Conservation (phyloP, 2,888 invertebrate genomes). For the Galerucella nymphaeae region DNA sequence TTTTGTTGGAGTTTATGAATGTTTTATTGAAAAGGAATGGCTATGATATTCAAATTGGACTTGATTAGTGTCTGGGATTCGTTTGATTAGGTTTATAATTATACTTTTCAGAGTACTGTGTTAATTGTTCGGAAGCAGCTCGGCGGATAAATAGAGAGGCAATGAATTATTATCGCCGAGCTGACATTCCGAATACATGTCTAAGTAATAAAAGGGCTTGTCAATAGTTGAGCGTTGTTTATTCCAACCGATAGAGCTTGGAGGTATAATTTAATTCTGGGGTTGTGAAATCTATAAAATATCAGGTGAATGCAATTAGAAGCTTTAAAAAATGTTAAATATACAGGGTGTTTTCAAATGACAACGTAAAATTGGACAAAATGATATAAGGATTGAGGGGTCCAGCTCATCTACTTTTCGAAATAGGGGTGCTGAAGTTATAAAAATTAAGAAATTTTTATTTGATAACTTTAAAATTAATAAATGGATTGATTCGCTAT, state of each 20-base stretch:
- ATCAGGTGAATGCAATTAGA: neutral
- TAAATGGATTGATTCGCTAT: no score
- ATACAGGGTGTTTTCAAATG: no score
- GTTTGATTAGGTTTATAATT: constrained; percentile 21
- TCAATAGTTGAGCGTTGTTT: neutral
- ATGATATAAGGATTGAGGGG: no score
- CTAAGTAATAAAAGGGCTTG: neutral
- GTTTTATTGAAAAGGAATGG: constrained; percentile 29
- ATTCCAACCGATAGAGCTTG: neutral
- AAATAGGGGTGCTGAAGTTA: no score
- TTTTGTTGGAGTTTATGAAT: constrained; percentile 36
- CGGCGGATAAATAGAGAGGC: constrained; percentile 9
- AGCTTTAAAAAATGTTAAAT: no score
- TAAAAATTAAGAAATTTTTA: no score
- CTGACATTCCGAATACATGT: neutral
- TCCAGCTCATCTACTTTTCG: no score
- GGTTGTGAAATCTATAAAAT: no score
- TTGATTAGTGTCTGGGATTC: constrained; percentile 27
- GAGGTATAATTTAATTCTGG: neutral
- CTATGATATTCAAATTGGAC: constrained; percentile 30
- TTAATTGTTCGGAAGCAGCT: constrained; percentile 11
- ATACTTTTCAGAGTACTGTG: constrained; percentile 9
- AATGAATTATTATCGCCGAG: neutral
- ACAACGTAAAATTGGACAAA: no score
- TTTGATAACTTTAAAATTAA: no score